Conservation (phyloP, 2,797 vertebrate genomes). For the Anolis apletophallus region DNA sequence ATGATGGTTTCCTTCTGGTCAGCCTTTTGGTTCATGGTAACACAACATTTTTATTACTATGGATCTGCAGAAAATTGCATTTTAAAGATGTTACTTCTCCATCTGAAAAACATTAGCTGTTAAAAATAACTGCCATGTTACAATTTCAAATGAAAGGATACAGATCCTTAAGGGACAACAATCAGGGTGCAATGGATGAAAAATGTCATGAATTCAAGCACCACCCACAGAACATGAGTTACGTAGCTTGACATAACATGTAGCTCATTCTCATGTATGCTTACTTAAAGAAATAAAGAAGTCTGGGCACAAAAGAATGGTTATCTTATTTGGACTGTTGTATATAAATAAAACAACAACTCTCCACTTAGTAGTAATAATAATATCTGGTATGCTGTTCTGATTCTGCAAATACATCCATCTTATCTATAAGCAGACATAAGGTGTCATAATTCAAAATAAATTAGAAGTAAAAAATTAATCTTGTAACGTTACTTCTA, state of each 20-base stretch:
- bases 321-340: neutral
- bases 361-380: neutral
- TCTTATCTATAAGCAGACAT: neutral
- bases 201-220: slow-evolving; percentile 71
- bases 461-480: neutral
- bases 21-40: neutral
- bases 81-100: slow-evolving; percentile 70
- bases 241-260: neutral
- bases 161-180: slow-evolving; percentile 90
- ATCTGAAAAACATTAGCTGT: slow-evolving; percentile 90
- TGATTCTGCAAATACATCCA: neutral
- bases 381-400: neutral
- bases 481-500: neutral
- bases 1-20: neutral
- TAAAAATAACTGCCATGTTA: slow-evolving; percentile 90
- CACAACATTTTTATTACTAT: slow-evolving; percentile 14
- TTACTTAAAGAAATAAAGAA: slow-evolving; percentile 16
- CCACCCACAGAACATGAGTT: neutral
- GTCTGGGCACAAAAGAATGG: neutral
- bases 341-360: neutral
- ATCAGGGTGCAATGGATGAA: slow-evolving; percentile 86
- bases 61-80: slow-evolving; percentile 21
- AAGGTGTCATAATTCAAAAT: neutral
- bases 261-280: neutral
- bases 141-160: slow-evolving; percentile 85